Conservation (phyloP, 1,140 invertebrate species). For the Papilio helenus region DNA sequence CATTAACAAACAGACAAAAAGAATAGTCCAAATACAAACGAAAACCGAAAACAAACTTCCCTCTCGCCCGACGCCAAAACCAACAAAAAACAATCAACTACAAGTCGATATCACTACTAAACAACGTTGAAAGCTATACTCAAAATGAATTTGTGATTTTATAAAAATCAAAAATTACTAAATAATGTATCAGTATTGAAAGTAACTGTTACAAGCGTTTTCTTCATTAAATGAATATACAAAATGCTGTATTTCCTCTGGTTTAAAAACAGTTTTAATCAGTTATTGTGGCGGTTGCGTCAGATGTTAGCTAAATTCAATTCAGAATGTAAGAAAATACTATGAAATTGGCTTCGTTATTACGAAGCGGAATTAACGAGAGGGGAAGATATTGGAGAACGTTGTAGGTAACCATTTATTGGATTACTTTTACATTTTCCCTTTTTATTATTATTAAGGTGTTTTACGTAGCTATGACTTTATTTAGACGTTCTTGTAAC, state of each 20-base stretch:
- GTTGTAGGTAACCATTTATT: slow-evolving; percentile 9
- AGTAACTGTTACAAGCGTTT: no score
- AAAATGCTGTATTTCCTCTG: no score
- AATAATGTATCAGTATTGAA: neutral
- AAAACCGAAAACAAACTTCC: slow-evolving; percentile 7
- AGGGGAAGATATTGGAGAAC: slow-evolving; percentile 13
- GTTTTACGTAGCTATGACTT: neutral
- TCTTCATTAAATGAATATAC: no score
- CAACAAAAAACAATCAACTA: slow-evolving; percentile 9
- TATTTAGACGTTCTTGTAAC: neutral
- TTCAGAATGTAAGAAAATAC: slow-evolving; percentile 29
- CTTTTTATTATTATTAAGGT: neutral
- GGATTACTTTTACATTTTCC: slow-evolving; percentile 25
- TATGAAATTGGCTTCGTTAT: slow-evolving; percentile 35
- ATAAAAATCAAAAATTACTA: neutral
- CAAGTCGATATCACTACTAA: neutral
- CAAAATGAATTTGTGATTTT: neutral
- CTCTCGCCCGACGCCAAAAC: neutral
- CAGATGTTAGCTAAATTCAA: neutral
- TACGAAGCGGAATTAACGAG: slow-evolving; percentile 25
- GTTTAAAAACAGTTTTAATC: neutral
- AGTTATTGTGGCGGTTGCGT: neutral
- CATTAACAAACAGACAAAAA: slow-evolving; percentile 28
- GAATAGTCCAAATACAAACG: neutral
- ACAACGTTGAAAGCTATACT: neutral